Evolutionary conservation across 2,113 vertebrate species (phyloP), one percentile per base, ranked within the genome.

Genomic region (Nanorana parkeri): DNA sequence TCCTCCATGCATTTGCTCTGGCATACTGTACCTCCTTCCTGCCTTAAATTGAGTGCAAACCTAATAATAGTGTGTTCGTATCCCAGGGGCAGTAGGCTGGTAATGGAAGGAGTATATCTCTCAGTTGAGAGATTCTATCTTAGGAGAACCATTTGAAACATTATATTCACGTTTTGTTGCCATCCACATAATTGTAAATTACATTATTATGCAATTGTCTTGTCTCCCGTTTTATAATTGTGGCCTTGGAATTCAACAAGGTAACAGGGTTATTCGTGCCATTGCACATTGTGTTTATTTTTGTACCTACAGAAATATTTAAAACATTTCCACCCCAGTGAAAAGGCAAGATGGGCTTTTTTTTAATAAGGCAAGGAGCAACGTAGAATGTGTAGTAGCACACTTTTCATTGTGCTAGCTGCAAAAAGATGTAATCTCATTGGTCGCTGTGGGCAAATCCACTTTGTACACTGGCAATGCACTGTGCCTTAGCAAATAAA

Each of bases 121-220:
- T 81, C n/a, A 81, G 11, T 61, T 82, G 81, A 73, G 83, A 83
- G 68, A 7, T 82, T 86, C 85, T 79, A 86, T 51, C 21, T 78
- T 76, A 78, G 72, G 75, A 75, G n/a, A 77, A 64, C 80, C 32
- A 47, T 74, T 24, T 81, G 61, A 55, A 60, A 80, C 67, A 41
- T 80, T 68, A 69, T 24, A 74, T 85, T 81, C 67, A 75, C 28
- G 5, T 76, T 52, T 56, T 66, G 67, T 84, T 77, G 26, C 65
- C 51, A 77, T 78, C 68, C 83, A 24, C 54, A 84, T 26, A 81
- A 74, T 67, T 0, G 0, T 79, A 89, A 87, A 78, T 66, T 82
- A 24, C 68, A 51, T 41, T 51, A 56, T 41, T 55, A 21, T 69
- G 55, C 32, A 17, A 47, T 69, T 61, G 1, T 69, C 32, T 23